These are phyloP conservation scores for Hetaerina americana DNA, from an alignment of 1,140 invertebrate genomes.

Conservation along the genomic window DNA sequence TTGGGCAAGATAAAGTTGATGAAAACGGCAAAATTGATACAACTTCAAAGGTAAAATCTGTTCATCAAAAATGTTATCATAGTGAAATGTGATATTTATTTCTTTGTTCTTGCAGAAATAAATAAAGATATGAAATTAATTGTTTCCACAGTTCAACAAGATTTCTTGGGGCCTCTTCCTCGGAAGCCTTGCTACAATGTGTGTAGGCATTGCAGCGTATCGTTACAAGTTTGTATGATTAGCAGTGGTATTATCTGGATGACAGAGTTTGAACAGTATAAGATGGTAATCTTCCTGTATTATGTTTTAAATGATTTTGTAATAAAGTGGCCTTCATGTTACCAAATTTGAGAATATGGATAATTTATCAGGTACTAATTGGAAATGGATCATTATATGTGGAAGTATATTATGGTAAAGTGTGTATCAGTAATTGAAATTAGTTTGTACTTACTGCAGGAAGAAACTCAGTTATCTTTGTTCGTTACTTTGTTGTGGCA, in stretches of 20 bases:
- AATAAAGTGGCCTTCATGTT: not conserved
- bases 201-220: not conserved
- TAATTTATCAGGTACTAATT: no score
- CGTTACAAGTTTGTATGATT: not conserved
- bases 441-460: no score
- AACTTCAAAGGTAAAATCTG: not conserved
- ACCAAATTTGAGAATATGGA: no score
- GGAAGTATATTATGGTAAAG: no score
- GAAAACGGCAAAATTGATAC: not conserved
- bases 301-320: not conserved
- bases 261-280: not conserved
- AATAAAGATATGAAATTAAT: no score
- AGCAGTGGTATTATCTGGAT: not conserved
- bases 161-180: not conserved
- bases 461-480: no score
- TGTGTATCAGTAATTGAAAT: no score
- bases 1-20: constrained; percentile 27
- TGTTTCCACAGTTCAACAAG: not conserved
- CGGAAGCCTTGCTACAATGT: not conserved
- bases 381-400: not conserved
- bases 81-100: no score
- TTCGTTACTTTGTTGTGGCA: no score
- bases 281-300: not conserved
- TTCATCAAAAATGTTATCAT: not conserved
- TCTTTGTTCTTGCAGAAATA: not conserved